Conservation (phyloP, 2,797 vertebrate genomes). For the Loriculus beryllinus region DNA sequence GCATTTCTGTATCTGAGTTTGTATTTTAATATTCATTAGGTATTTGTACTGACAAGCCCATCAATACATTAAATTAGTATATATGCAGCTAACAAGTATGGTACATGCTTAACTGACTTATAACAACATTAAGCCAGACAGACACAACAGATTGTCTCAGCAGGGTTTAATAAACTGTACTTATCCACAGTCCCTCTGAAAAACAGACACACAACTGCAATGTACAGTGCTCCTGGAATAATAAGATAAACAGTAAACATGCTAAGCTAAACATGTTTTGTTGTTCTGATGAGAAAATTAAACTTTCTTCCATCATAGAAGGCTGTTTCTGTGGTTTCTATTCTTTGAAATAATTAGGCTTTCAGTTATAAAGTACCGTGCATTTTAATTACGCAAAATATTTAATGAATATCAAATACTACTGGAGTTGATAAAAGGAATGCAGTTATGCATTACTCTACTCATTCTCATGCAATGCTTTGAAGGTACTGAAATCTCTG, state of each 20-base stretch:
- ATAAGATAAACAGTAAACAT: not conserved
- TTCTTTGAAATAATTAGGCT: not conserved
- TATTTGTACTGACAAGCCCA: slow-evolving; percentile 60
- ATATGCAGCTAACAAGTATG: slow-evolving; percentile 46
- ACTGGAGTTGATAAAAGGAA: not conserved
- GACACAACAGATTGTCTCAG: slow-evolving; percentile 63
- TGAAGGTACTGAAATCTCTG: slow-evolving; percentile 5
- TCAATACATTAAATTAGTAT: slow-evolving; percentile 64
- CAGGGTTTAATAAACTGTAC: slow-evolving; percentile 61
- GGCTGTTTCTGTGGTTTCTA: not conserved
- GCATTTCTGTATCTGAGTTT: slow-evolving; percentile 53
- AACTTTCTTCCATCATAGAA: not conserved
- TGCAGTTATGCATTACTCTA: not conserved
- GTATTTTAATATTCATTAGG: slow-evolving; percentile 59
- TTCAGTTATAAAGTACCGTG: not conserved
- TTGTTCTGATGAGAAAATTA: slow-evolving; percentile 11
- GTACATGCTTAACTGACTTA: slow-evolving; percentile 57
- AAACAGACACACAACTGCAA: slow-evolving; percentile 21
- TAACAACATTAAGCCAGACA: slow-evolving; percentile 60
- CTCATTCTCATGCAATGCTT: not conserved
- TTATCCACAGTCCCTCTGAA: slow-evolving; percentile 43
- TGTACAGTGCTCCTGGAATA: not conserved
- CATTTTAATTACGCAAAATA: slow-evolving; percentile 6
- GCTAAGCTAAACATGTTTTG: not conserved
- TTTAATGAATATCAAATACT: not conserved